phyloP scores from a whole-genome alignment of 1,140 invertebrate genomes.

The Atopsyche davidsoni region DNA sequence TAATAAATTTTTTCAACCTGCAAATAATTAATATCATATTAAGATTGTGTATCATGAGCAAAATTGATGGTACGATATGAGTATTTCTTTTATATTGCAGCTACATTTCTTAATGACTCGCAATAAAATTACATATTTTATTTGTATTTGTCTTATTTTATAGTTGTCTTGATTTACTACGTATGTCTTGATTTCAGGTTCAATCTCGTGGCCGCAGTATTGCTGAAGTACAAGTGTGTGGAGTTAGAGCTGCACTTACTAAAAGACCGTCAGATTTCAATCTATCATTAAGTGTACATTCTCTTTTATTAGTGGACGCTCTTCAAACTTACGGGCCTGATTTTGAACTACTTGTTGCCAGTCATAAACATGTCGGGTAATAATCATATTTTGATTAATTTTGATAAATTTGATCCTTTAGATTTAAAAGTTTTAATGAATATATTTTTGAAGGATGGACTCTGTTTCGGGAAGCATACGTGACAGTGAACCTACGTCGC shows the following conservation, averaged over 20 bases:
- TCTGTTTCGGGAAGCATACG: constrained; percentile 86
- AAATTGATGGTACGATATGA: too few relatives aligned
- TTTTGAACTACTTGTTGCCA: constrained; percentile 89
- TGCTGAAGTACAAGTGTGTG: constrained; percentile 85
- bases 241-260: constrained; percentile 70
- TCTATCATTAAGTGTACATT: constrained; percentile 82
- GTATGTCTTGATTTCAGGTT: too few relatives aligned
- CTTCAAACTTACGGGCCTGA: constrained; percentile 91
- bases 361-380: constrained; percentile 86
- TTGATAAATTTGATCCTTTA: too few relatives aligned
- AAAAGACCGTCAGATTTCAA: constrained; percentile 66
- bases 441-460: constrained; percentile 66
- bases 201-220: constrained; percentile 79
- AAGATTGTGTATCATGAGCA: too few relatives aligned
- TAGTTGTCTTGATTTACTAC: too few relatives aligned
- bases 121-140: too few relatives aligned
- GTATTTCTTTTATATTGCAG: too few relatives aligned
- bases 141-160: too few relatives aligned
- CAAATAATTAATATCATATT: too few relatives aligned
- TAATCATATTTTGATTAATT: constrained; percentile 3
- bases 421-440: constrained; percentile 1
- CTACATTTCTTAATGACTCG: too few relatives aligned
- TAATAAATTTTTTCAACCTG: constrained; percentile 10
- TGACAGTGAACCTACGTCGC: constrained; percentile 86
- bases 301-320: constrained; percentile 87